Conservation (phyloP, 2,888 invertebrate genomes). For the Alloscopus bannaensis region DNA sequence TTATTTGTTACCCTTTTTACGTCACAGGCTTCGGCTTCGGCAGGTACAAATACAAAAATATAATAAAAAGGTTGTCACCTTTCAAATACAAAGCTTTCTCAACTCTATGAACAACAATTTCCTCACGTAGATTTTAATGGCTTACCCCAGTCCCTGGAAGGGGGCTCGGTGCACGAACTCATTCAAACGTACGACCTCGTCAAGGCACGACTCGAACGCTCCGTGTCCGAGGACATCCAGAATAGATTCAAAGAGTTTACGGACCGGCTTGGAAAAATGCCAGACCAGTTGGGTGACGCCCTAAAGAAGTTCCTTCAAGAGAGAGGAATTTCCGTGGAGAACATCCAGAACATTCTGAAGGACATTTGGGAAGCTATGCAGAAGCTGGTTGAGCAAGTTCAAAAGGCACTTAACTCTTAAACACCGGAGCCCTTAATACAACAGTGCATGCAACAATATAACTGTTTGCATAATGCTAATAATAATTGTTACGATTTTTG, state of each 20-base stretch:
- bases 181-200: background rate
- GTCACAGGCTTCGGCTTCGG: too few relatives aligned
- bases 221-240: background rate
- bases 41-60: too few relatives aligned
- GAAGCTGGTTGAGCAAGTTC: slow-evolving; percentile 8
- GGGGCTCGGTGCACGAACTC: background rate
- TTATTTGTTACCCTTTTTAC: too few relatives aligned
- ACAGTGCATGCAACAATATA: too few relatives aligned
- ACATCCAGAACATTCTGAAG: slow-evolving; percentile 8
- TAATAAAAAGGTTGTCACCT: too few relatives aligned
- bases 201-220: background rate
- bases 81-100: too few relatives aligned
- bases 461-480: too few relatives aligned
- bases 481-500: too few relatives aligned
- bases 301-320: slow-evolving; percentile 12
- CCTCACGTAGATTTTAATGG: too few relatives aligned
- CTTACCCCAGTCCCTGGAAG: too few relatives aligned
- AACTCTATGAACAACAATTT: too few relatives aligned
- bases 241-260: slow-evolving; percentile 7
- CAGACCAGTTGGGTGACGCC: slow-evolving; percentile 12
- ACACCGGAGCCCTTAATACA: too few relatives aligned
- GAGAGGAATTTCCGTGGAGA: slow-evolving; percentile 9
- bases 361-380: background rate
- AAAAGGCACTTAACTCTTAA: slow-evolving; percentile 1
- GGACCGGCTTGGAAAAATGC: background rate